Conservation (phyloP, 2,888 invertebrate genomes). For the Pedicia rivosa region DNA sequence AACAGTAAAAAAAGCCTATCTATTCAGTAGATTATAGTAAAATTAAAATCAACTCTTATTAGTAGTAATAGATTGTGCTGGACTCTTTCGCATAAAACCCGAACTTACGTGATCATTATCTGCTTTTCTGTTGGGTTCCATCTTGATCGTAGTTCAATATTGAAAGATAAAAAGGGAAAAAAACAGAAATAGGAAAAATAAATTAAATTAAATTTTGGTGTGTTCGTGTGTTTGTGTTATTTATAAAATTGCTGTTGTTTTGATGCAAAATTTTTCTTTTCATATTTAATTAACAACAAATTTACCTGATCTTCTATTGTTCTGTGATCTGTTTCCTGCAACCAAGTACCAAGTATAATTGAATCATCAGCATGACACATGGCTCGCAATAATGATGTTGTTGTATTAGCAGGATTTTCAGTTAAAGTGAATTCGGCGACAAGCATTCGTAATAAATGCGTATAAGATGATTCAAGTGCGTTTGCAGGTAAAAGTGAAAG, state of each 20-base stretch:
- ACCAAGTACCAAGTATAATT: conserved; percentile 84
- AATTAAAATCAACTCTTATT: too few relatives aligned
- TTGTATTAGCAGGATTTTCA: conserved; percentile 85
- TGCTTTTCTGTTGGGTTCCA: conserved; percentile 69
- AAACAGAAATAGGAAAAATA: conserved; percentile 2
- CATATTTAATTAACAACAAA: conserved; percentile 7
- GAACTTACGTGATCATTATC: conserved; percentile 25
- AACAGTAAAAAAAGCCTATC: too few relatives aligned
- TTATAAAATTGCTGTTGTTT: not conserved
- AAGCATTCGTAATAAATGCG: conserved; percentile 74
- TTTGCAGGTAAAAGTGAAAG: conserved; percentile 59
- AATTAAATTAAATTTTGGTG: not conserved
- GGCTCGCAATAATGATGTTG: conserved; percentile 64
- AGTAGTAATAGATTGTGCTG: too few relatives aligned
- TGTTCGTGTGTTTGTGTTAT: conserved; percentile 5
- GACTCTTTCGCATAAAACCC: too few relatives aligned
- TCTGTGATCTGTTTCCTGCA: conserved; percentile 91
- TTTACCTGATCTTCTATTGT: conserved; percentile 92
- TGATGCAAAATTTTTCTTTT: not conserved
- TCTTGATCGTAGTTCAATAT: conserved; percentile 24
- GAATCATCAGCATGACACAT: conserved; percentile 81
- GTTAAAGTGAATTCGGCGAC: conserved; percentile 91
- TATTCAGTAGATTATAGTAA: too few relatives aligned
- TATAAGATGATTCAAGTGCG: conserved; percentile 70
- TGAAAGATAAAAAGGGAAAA: conserved; percentile 4